phyloP scores from a whole-genome alignment of 1,140 invertebrate species.

The Linepithema humile region DNA sequence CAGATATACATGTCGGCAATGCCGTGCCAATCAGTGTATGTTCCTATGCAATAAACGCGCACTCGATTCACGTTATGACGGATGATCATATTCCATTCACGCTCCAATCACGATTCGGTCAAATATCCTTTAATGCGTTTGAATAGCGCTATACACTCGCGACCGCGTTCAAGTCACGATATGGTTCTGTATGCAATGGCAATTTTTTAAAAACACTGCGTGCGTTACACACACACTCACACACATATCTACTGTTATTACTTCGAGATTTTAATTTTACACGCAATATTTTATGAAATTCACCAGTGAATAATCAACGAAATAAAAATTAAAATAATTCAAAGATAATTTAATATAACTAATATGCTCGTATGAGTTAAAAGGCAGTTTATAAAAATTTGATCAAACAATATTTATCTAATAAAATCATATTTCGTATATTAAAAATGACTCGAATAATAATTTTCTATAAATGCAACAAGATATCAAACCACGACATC shows the following conservation, averaged over 20 bases:
- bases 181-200: slow-evolving; percentile 31
- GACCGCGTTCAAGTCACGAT: slow-evolving; percentile 35
- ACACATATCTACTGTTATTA: slow-evolving; percentile 13
- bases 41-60: slow-evolving; percentile 17
- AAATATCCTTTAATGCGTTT: slow-evolving; percentile 53
- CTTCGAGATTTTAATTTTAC: slow-evolving; percentile 27
- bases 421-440: neutral
- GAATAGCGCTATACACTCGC: slow-evolving; percentile 28
- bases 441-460: neutral
- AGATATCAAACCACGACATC: neutral
- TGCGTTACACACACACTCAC: neutral
- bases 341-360: slow-evolving; percentile 1
- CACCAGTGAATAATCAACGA: slow-evolving; percentile 11
- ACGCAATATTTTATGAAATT: slow-evolving; percentile 39
- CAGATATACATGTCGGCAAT: neutral
- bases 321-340: slow-evolving; percentile 38
- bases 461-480: neutral
- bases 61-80: slow-evolving; percentile 42
- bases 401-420: slow-evolving; percentile 6
- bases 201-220: slow-evolving; percentile 42
- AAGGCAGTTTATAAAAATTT: slow-evolving; percentile 17
- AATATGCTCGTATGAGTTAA: neutral
- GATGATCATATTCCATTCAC: slow-evolving; percentile 56
- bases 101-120: slow-evolving; percentile 49
- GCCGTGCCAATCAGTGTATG: slow-evolving; percentile 3